Evolutionary conservation across 2,797 vertebrate species (phyloP).

Genomic region (Schizothorax lantsangensis): DNA sequence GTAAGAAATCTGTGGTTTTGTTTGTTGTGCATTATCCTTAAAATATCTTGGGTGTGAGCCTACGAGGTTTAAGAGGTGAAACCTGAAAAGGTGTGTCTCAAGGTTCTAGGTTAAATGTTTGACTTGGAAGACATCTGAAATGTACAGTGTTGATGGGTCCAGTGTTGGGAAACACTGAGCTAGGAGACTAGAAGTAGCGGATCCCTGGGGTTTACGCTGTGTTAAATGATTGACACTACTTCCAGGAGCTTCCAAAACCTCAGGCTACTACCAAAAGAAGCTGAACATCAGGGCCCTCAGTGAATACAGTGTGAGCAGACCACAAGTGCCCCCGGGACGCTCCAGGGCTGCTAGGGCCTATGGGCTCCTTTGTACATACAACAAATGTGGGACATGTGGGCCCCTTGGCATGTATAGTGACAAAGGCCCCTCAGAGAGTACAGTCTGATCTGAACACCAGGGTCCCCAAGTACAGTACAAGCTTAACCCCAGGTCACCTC

Average conservation of each 20-base stretch:
- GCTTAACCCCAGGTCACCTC: conserved; percentile 20
- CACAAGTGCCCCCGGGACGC: background rate
- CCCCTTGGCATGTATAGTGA: background rate
- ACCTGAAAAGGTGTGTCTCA: conserved; percentile 25
- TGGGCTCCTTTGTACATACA: background rate
- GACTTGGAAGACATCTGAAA: background rate
- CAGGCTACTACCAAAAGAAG: background rate
- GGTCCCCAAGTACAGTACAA: conserved; percentile 8
- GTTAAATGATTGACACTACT: background rate
- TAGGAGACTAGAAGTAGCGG: background rate
- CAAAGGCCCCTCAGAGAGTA: conserved; percentile 9
- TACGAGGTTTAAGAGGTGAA: background rate
- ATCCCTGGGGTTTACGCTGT: background rate
- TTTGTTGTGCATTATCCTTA: background rate
- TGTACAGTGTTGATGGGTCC: background rate
- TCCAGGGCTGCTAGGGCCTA: background rate
- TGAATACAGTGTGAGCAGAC: background rate
- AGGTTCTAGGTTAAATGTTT: background rate
- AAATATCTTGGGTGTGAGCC: conserved; percentile 21
- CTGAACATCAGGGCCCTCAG: background rate
- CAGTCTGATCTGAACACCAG: background rate
- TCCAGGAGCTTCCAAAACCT: background rate
- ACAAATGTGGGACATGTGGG: background rate
- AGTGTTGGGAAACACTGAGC: background rate
- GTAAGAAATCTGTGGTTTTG: background rate